These are phyloP conservation scores for Melanotaenia pygmaea DNA, from an alignment of 2,797 vertebrate species.

Conservation along the genomic window DNA sequence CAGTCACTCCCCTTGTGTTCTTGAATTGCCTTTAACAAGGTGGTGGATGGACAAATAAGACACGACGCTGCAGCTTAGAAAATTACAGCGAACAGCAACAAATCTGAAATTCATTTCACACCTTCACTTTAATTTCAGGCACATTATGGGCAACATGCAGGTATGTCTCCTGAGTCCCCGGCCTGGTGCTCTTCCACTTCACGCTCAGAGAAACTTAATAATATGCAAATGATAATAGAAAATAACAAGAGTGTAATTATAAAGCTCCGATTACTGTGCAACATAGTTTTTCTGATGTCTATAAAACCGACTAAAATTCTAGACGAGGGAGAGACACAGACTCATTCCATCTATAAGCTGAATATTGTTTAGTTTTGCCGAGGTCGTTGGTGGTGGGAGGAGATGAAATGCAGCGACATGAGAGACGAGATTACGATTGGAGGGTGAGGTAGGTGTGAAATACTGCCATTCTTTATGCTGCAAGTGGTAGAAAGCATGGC, in stretches of 20 bases:
- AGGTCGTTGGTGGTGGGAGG: neutral
- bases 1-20: slow-evolving; percentile 52
- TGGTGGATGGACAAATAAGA: slow-evolving; percentile 43
- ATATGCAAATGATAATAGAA: slow-evolving; percentile 28
- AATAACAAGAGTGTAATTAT: slow-evolving; percentile 35
- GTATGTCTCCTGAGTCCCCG: slow-evolving; percentile 5
- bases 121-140: slow-evolving; percentile 57
- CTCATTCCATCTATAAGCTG: neutral
- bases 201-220: slow-evolving; percentile 12
- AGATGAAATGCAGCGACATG: neutral
- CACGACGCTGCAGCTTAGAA: slow-evolving; percentile 22
- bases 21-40: slow-evolving; percentile 64
- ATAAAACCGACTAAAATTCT: slow-evolving; percentile 3
- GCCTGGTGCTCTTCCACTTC: slow-evolving; percentile 2
- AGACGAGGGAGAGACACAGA: slow-evolving; percentile 8
- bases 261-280: slow-evolving; percentile 8
- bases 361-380: slow-evolving; percentile 7
- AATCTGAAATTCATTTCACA: slow-evolving; percentile 70
- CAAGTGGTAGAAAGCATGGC: slow-evolving; percentile 44
- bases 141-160: slow-evolving; percentile 54
- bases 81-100: slow-evolving; percentile 57
- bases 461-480: slow-evolving; percentile 41
- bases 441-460: slow-evolving; percentile 37
- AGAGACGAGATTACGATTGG: slow-evolving; percentile 7
- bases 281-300: slow-evolving; percentile 5